Evolutionary conservation across 2,113 vertebrate species (phyloP).

Genomic region (Columba livia): DNA sequence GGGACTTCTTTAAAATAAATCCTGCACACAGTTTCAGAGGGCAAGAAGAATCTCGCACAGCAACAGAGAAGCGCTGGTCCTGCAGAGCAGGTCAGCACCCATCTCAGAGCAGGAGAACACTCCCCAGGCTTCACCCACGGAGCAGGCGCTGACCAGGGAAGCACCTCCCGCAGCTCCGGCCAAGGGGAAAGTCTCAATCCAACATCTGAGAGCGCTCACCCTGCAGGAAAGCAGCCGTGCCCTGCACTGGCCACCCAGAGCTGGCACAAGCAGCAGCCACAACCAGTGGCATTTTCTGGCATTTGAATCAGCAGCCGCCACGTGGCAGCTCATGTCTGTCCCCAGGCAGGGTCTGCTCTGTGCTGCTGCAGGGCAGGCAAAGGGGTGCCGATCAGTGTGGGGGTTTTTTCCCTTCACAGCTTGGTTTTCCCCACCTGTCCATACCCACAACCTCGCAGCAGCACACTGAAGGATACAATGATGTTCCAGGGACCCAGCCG

Average conservation of each 20-base stretch:
- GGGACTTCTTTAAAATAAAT: background rate
- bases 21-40: background rate
- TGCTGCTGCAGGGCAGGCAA: background rate
- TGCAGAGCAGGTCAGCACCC: background rate
- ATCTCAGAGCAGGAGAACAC: fast-evolving
- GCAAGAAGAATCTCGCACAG: background rate
- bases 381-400: no score
- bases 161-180: background rate
- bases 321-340: fast-evolving
- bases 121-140: fast-evolving
- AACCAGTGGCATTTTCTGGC: background rate
- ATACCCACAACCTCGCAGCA: background rate
- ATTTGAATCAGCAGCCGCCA: background rate
- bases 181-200: background rate
- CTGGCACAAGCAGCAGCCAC: background rate
- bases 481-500: conserved; percentile 97
- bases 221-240: background rate
- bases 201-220: background rate
- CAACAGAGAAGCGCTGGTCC: background rate
- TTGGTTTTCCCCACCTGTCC: background rate
- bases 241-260: background rate
- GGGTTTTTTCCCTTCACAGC: background rate
- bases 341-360: background rate
- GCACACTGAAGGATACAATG: conserved; percentile 91
- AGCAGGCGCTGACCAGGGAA: background rate